Evolutionary conservation across 2,113 vertebrate genomes (phyloP).

Genomic region (Mus musculus): GRCm39 chr9:102163001-102163500

Average conservation of each 20-base stretch:
- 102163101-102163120: not conserved
- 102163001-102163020: constrained; percentile 60
- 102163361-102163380: not conserved
- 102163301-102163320: not conserved
- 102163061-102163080: not conserved
- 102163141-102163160: not conserved
- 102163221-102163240: not conserved
- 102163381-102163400: not conserved
- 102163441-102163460: not conserved
- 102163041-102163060: constrained; percentile 12
- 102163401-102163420: not conserved
- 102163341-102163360: not conserved
- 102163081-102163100: not conserved
- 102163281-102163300: not conserved
- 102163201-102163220: not conserved
- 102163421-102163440: not conserved
- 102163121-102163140: not conserved
- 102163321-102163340: not conserved
- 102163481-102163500: not conserved
- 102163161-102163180: too few species aligned
- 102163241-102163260: not conserved
- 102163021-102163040: constrained; percentile 63
- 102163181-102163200: not conserved
- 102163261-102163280: not conserved
- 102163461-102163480: not conserved